These are phyloP conservation scores for Ceratosolen solmsi DNA, from an alignment of 1,140 invertebrate genomes.

Conservation along the genomic window DNA sequence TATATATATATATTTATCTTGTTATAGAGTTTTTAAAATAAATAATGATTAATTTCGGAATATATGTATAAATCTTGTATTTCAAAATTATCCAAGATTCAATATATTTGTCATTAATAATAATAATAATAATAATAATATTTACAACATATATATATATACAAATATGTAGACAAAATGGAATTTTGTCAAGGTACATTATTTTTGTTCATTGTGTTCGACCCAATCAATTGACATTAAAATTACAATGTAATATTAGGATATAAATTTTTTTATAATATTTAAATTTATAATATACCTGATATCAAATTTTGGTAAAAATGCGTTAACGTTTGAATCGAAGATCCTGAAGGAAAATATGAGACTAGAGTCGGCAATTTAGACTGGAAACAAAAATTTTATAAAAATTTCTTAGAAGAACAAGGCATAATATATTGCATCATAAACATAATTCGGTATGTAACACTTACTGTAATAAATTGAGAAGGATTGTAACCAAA, in stretches of 20 bases:
- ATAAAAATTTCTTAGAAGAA: background rate
- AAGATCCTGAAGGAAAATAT: conserved; percentile 76
- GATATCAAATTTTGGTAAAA: conserved; percentile 64
- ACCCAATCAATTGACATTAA: background rate
- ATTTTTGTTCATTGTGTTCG: too few species aligned
- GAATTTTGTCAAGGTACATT: too few species aligned
- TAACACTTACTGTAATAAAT: conserved; percentile 67
- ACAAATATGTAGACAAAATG: too few species aligned
- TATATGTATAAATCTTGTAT: too few species aligned
- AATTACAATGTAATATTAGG: background rate
- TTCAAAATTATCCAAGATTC: too few species aligned
- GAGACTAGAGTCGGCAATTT: conserved; percentile 60
- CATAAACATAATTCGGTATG: background rate
- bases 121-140: too few species aligned
- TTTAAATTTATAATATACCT: conserved; percentile 51
- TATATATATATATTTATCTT: background rate
- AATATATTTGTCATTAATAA: too few species aligned
- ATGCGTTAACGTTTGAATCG: conserved; percentile 73
- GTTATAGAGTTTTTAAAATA: too few species aligned
- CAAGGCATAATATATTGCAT: conserved; percentile 7
- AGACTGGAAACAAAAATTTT: conserved; percentile 56
- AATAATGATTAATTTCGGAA: too few species aligned
- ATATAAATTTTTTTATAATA: background rate
- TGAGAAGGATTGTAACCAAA: conserved; percentile 73
- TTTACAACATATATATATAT: too few species aligned